These are phyloP conservation scores for Drosophila neocordata DNA, from an alignment of 1,140 invertebrate genomes.

Conservation along the genomic window DNA sequence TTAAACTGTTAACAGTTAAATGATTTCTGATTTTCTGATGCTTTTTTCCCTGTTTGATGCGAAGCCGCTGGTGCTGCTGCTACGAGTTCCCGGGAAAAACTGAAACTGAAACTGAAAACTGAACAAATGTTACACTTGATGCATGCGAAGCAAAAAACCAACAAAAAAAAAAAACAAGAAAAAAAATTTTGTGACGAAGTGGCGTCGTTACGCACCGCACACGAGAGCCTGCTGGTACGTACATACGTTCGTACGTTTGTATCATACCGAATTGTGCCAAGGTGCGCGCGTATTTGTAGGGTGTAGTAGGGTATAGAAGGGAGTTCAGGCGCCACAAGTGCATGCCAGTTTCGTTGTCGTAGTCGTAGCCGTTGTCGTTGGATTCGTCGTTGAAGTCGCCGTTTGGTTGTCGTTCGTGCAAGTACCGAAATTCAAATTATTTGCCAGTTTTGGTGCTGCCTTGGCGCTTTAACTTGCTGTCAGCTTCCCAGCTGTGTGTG, in stretches of 20 bases:
- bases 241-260: no score
- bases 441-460: conserved; percentile 19
- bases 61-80: conserved; percentile 44
- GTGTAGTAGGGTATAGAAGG: background rate
- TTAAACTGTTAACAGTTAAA: conserved; percentile 9
- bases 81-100: conserved; percentile 81
- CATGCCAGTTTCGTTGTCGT: conserved; percentile 37
- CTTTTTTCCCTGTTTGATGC: conserved; percentile 11
- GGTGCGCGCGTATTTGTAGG: conserved; percentile 4
- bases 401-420: background rate
- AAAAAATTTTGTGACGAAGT: background rate
- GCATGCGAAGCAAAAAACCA: conserved; percentile 53
- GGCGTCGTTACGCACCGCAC: background rate
- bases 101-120: conserved; percentile 37
- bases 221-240: background rate
- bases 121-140: conserved; percentile 77
- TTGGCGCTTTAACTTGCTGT: background rate
- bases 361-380: background rate
- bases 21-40: conserved; percentile 10
- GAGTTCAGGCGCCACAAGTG: conserved; percentile 60
- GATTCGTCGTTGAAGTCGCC: background rate
- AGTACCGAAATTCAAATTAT: conserved; percentile 42
- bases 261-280: conserved; percentile 33
- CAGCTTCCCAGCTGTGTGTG: conserved; percentile 16
- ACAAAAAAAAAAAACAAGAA: background rate